These are phyloP conservation scores for Falco cherrug DNA, from an alignment of 2,797 vertebrate species.

Conservation along the genomic window DNA sequence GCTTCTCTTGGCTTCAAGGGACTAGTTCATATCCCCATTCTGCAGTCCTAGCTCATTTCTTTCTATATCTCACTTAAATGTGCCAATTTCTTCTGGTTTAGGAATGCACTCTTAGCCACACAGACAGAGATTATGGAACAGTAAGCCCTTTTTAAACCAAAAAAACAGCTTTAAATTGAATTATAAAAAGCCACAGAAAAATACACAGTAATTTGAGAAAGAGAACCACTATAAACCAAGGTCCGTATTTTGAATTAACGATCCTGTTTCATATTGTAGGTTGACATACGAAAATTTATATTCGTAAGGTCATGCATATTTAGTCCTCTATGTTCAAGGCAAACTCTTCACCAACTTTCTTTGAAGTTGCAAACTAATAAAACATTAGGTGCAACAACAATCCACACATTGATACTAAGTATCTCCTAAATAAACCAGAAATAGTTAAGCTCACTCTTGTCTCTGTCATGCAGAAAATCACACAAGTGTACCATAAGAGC, in stretches of 20 bases:
- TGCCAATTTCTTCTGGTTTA: not conserved
- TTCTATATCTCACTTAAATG: not conserved
- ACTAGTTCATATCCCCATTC: not conserved
- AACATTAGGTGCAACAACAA: slow-evolving; percentile 63
- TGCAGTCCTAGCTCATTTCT: not conserved
- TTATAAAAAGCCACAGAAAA: not conserved
- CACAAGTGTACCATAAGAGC: not conserved
- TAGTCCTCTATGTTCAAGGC: slow-evolving; percentile 45
- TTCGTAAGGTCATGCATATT: not conserved
- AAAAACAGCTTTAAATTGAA: not conserved
- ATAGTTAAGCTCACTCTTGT: slow-evolving; percentile 62
- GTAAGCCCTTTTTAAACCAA: not conserved
- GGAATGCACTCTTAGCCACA: not conserved
- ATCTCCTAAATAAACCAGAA: slow-evolving; percentile 67
- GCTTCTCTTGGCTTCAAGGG: not conserved
- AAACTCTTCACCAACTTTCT: slow-evolving; percentile 16
- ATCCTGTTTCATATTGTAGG: not conserved
- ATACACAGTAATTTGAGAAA: not conserved
- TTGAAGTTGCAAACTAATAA: slow-evolving; percentile 37
- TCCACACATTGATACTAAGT: slow-evolving; percentile 32
- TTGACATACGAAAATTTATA: not conserved
- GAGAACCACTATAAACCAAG: not conserved
- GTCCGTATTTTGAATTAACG: not conserved
- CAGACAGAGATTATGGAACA: not conserved
- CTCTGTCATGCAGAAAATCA: slow-evolving; percentile 51